These are phyloP conservation scores for Cancer borealis DNA, from an alignment of 2,888 invertebrate species.

Conservation along the genomic window DNA sequence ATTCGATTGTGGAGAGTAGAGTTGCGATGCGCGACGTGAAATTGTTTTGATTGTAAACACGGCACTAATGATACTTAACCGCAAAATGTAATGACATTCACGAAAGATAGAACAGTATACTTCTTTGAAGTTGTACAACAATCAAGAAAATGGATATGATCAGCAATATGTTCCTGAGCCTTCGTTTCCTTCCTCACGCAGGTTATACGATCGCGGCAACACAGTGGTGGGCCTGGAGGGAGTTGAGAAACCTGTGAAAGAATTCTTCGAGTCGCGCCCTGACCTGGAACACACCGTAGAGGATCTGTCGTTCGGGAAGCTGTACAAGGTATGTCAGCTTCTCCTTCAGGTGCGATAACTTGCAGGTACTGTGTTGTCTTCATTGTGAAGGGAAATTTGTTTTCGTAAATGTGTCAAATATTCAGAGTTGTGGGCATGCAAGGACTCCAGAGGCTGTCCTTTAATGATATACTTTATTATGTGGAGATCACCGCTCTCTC, in stretches of 20 bases:
- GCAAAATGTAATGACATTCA: background rate
- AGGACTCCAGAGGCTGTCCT: no score
- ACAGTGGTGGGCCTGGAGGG: constrained; percentile 78
- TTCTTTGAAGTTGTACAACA: no score
- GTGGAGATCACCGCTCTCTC: background rate
- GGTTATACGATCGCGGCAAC: constrained; percentile 78
- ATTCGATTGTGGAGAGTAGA: no score
- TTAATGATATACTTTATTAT: no score
- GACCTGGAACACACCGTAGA: constrained; percentile 67
- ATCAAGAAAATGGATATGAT: background rate
- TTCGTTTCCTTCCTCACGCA: constrained; percentile 27
- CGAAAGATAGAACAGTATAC: background rate
- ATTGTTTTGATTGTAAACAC: no score
- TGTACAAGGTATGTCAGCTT: constrained; percentile 52
- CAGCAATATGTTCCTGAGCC: background rate
- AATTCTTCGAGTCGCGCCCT: constrained; percentile 77
- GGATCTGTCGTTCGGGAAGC: constrained; percentile 54
- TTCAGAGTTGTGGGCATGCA: background rate
- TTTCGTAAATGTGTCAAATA: background rate
- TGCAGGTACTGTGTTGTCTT: background rate
- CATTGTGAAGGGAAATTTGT: background rate
- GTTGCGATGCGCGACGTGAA: no score
- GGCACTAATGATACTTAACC: no score
- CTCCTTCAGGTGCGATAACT: background rate
- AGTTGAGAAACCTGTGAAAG: constrained; percentile 77